Evolutionary conservation across 1,140 invertebrate species (phyloP).

Genomic region (Lasioglossum baleicum): DNA sequence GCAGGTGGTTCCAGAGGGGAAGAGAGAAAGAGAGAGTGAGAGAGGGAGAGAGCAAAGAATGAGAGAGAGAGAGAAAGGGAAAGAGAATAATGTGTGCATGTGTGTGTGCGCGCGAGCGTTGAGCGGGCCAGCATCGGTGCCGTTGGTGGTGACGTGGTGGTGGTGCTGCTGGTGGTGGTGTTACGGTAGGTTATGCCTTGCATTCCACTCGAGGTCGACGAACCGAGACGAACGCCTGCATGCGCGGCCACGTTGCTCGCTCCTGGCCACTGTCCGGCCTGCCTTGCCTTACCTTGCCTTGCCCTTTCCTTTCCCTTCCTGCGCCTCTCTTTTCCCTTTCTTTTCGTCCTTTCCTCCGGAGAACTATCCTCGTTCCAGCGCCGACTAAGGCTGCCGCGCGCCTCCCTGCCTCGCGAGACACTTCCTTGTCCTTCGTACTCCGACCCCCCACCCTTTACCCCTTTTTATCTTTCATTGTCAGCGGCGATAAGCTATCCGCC

Average conservation of each 20-base stretch:
- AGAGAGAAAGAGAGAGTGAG: no score
- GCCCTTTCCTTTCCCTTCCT: conserved; percentile 12
- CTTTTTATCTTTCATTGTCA: no score
- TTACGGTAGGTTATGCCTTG: conserved; percentile 79
- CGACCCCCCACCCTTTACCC: no score
- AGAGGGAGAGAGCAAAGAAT: no score
- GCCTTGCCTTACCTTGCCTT: conserved; percentile 61
- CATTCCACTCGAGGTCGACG: conserved; percentile 77
- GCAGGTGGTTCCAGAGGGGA: conserved; percentile 51
- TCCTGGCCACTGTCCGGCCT: conserved; percentile 68
- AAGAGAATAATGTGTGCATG: no score
- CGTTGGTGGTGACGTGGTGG: conserved; percentile 38
- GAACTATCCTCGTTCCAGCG: conserved; percentile 3
- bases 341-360: conserved; percentile 51
- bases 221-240: conserved; percentile 74
- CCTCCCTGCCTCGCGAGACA: conserved; percentile 20
- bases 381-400: conserved; percentile 4
- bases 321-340: conserved; percentile 42
- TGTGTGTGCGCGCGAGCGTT: not conserved
- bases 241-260: conserved; percentile 63
- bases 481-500: no score
- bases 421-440: no score
- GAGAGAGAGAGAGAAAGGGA: no score
- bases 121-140: no score
- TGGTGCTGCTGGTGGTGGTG: conserved; percentile 66